Percentiles rank a stretch among this genome's conserved stretches.
phyloP scores from a whole-genome alignment of 2,797 vertebrate genomes.

The Hippoglossus hippoglossus region DNA sequence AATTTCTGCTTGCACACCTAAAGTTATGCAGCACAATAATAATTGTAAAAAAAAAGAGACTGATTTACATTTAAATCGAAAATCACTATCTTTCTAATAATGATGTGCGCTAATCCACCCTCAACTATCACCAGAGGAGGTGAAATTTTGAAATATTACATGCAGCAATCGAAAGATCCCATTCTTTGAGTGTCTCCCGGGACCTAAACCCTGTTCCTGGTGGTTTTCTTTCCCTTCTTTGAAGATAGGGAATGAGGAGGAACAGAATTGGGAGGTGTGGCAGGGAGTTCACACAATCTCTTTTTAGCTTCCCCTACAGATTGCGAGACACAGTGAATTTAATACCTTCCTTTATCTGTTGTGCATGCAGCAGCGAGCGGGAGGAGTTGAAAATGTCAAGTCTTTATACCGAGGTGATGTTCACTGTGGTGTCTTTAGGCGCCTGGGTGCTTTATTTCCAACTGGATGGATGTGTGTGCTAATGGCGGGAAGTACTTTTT shows the following conservation, averaged over 20 bases:
- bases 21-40: constrained; percentile 74
- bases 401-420: constrained; percentile 43
- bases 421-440: constrained; percentile 26
- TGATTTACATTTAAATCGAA: constrained; percentile 87
- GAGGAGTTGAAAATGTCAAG: constrained; percentile 65
- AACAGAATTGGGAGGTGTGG: constrained; percentile 64
- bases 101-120: constrained; percentile 82
- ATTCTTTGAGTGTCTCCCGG: constrained; percentile 61
- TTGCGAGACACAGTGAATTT: constrained; percentile 61
- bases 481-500: constrained; percentile 10
- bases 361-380: constrained; percentile 48
- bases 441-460: constrained; percentile 27
- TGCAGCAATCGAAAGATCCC: constrained; percentile 55
- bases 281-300: constrained; percentile 54
- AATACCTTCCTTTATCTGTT: constrained; percentile 65
- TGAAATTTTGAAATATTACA: constrained; percentile 81
- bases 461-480: constrained; percentile 20
- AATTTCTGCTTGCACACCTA: constrained; percentile 49
- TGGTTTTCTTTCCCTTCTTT: constrained; percentile 55
- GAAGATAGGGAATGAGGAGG: constrained; percentile 52
- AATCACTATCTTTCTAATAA: constrained; percentile 81
- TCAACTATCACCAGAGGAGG: constrained; percentile 78
- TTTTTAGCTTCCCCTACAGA: constrained; percentile 51
- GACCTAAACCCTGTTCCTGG: constrained; percentile 57
- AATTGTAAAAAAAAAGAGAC: constrained; percentile 68